These are phyloP conservation scores for Epizoanthus ramosus DNA, from an alignment of 92 coral and sea anemone genomes.

Conservation along the genomic window DNA sequence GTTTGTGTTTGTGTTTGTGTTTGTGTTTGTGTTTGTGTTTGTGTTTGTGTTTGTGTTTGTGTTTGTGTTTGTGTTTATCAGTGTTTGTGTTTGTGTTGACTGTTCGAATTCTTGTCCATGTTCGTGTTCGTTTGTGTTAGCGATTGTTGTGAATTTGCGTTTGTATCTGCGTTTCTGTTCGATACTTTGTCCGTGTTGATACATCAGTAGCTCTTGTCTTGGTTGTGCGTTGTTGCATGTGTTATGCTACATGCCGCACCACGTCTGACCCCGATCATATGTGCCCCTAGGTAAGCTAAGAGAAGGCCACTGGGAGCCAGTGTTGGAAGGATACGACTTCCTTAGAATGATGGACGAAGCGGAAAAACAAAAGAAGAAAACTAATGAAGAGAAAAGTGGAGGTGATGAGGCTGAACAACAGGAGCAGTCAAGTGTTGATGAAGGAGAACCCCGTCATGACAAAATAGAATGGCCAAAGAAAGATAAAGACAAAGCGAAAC, in stretches of 20 bases:
- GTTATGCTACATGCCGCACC: too few relatives aligned
- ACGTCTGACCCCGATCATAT: not conserved
- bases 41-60: not conserved
- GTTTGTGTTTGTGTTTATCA: not conserved
- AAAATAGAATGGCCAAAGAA: not conserved
- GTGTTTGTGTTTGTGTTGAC: not conserved
- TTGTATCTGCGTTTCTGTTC: not conserved
- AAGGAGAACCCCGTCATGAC: not conserved
- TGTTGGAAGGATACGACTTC: constrained; percentile 93
- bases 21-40: too few relatives aligned
- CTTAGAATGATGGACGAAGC: constrained; percentile 76
- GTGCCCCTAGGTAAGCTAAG: constrained; percentile 56
- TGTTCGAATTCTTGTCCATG: not conserved
- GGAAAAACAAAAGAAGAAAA: constrained; percentile 57
- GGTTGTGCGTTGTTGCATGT: not conserved
- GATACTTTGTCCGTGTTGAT: too few relatives aligned
- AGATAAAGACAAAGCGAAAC: constrained; percentile 24
- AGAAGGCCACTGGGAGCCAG: constrained; percentile 82
- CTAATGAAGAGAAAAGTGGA: constrained; percentile 23
- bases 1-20: too few relatives aligned
- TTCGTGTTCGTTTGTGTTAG: not conserved
- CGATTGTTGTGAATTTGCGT: not conserved
- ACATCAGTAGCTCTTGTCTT: too few relatives aligned
- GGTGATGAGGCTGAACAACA: constrained; percentile 30
- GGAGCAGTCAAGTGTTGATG: not conserved